phyloP scores from a whole-genome alignment of 2,113 vertebrate genomes.

The Paedocypris sp. region DNA sequence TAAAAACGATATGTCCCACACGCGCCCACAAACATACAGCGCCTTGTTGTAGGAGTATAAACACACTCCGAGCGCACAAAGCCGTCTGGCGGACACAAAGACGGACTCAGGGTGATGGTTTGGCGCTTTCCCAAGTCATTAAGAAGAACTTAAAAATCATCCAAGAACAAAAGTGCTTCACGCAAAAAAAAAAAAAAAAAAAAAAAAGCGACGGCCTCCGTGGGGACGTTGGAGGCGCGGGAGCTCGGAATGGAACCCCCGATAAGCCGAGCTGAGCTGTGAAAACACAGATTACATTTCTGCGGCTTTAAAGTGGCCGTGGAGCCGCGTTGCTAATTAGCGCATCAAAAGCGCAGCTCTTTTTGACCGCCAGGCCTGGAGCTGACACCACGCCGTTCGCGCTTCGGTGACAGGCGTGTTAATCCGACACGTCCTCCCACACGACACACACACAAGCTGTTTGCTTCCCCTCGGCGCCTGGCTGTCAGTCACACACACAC shows the following conservation, averaged over 20 bases:
- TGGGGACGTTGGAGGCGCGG: slow-evolving; percentile 41
- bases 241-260: slow-evolving; percentile 49
- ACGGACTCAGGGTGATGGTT: neutral
- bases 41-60: neutral
- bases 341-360: slow-evolving; percentile 45
- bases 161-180: neutral
- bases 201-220: neutral
- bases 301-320: slow-evolving; percentile 43
- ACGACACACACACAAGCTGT: slow-evolving; percentile 22
- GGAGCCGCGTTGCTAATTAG: slow-evolving; percentile 44
- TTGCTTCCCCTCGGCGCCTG: neutral
- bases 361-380: slow-evolving; percentile 38
- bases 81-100: neutral
- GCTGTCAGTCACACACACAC: neutral
- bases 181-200: neutral
- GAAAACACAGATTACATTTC: slow-evolving; percentile 69
- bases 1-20: slow-evolving; percentile 17
- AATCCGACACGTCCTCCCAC: slow-evolving; percentile 47
- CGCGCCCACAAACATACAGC: neutral
- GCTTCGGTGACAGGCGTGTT: slow-evolving; percentile 51
- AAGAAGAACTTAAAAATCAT: slow-evolving; percentile 9
- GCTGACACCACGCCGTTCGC: slow-evolving; percentile 41
- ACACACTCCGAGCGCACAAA: neutral
- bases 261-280: slow-evolving; percentile 62
- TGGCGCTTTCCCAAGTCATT: slow-evolving; percentile 16